Base-by-base conservation (phyloP, 2,113 vertebrate genomes). In the Phoenicopterus ruber region DNA sequence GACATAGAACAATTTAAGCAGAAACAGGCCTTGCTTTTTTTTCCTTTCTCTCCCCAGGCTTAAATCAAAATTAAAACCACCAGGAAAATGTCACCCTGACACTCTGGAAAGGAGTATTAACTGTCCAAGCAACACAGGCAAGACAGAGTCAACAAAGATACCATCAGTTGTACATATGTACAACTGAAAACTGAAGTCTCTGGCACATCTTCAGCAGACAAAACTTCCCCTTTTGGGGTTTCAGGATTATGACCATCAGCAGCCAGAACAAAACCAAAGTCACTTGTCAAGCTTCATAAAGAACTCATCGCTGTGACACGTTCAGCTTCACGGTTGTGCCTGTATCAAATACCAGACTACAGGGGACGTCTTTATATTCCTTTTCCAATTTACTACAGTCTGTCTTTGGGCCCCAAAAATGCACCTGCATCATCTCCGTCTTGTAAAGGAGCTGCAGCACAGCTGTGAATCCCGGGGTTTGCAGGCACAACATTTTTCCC, bases 241-340 rank as follows among this genome's bases (percentile, higher is more conserved):
- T 20, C 11, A 67, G n/a, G 24, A 34, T 82, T 55, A 59, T 3
- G 18, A 86, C 32, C 5, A 13, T 63, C 38, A 54, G 25, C 61
- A 79, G 17, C 32, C 46, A 44, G 44, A 65, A 74, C 29, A 82
- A 66, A 85, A 50, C 4, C 25, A 38, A 52, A 73, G 38, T 46
- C 20, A 55, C 18, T 28, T 49, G 55, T n/a, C 44, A 69, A 32
- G 14, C 55, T 76, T 31, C 21, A 6, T 47, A 36, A 38, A 52
- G 44, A 44, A 70, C 20, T 18, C 28, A 42, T 28, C 1, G 4
- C 4, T 46, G n/a, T 44, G 31, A 72, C 1, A 0, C 1, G 1
- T 32, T 24, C 58, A 50, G 65, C 9, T 26, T 67, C 67, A 17
- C 0, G 3, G 66, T 1, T 49, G 24, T 36, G 15, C 21, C 22